Conservation (phyloP, 2,797 vertebrate genomes). For the Syndactyla subalaris region DNA sequence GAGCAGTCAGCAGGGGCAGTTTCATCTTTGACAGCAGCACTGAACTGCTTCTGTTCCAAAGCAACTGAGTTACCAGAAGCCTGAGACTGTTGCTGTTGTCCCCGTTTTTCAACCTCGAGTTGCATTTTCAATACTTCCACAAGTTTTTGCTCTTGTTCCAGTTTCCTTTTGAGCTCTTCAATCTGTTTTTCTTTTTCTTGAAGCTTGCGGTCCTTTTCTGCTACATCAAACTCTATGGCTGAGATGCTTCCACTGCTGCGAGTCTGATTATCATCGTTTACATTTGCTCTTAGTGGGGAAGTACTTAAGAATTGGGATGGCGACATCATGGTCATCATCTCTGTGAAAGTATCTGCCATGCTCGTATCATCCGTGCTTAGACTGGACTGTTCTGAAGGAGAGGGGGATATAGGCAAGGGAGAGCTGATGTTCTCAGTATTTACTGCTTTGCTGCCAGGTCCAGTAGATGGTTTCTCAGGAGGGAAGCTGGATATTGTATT, state of each 20-base stretch:
- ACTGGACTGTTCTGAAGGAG: constrained; percentile 86
- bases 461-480: constrained; percentile 64
- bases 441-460: constrained; percentile 5
- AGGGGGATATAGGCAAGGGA: constrained; percentile 87
- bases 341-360: constrained; percentile 77
- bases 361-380: constrained; percentile 83
- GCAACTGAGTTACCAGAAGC: constrained; percentile 54
- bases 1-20: constrained; percentile 66
- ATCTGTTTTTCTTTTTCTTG: constrained; percentile 97
- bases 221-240: constrained; percentile 74
- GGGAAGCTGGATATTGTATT: constrained; percentile 57
- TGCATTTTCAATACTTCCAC: constrained; percentile 97
- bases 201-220: constrained; percentile 89
- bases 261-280: constrained; percentile 74
- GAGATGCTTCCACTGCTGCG: constrained; percentile 58
- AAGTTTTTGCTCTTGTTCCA: constrained; percentile 94
- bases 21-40: constrained; percentile 84
- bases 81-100: constrained; percentile 79
- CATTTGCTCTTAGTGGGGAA: constrained; percentile 69
- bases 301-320: constrained; percentile 77
- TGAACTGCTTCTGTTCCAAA: constrained; percentile 54
- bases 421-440: constrained; percentile 74
- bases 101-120: constrained; percentile 92
- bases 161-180: constrained; percentile 91
- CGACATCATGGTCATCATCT: constrained; percentile 79